Base-by-base conservation (phyloP, 2,113 vertebrate genomes). In the Collichthys lucidus region DNA sequence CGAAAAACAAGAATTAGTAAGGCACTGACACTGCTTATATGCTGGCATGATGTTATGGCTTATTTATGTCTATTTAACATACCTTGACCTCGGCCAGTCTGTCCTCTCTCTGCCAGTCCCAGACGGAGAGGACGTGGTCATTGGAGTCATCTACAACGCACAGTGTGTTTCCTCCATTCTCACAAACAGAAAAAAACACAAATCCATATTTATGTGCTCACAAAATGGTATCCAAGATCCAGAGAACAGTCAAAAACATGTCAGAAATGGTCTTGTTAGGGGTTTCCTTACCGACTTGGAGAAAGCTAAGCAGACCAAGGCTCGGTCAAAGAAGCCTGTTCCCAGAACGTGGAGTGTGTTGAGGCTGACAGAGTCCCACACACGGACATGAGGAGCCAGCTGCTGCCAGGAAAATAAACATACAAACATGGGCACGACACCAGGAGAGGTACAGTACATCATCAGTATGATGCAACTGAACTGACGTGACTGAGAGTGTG, bases 31-130 rank as follows among this genome's bases (percentile, higher is more conserved):
- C 2, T 17, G 10, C 11, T 15, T 20, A 14, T 11, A 11, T 0
- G 26, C 3, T 4, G 5, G 14, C 42, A 20, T 14, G 4, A 11
- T 9, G 42, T 16, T 55, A 24, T 19, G 2, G 53, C 10, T 47
- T 20, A 14, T 9, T 78, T 35, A 24, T n/a, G 42, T n/a, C 11
- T 40, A 12, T 35, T 69, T 24, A 69, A 24, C 55, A 63, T 29
- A 77, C 98, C 97, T 99, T 99, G 81, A 98, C 97, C 14, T 99
- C 98, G 0, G 97, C 97, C 84, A 98, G 92, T 59, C 96, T 95
- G 77, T 98, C 97, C 78, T 97, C 97, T 74, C 95, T 97, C 92
- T 99, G 98, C 98, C 98, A 99, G 91, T 99, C 98, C 98, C 98
- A 99, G 70, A 99, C 96, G 0, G 98, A 99, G 11, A 99, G 96